These are phyloP conservation scores for Podarcis muralis DNA, from an alignment of 2,113 vertebrate species.

Conservation along the genomic window DNA sequence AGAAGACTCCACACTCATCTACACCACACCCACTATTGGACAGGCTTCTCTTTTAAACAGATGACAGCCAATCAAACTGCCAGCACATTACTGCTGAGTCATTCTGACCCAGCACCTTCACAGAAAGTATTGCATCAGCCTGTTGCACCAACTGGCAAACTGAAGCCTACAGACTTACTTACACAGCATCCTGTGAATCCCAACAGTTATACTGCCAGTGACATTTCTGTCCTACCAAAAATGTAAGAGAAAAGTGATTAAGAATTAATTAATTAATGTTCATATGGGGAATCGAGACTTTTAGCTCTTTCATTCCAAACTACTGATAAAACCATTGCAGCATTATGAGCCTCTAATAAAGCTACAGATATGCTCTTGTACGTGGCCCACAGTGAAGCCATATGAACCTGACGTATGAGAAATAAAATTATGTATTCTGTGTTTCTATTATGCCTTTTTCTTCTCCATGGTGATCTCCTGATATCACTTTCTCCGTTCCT, in stretches of 20 bases:
- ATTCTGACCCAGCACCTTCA: too few species aligned
- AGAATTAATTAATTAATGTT: not conserved
- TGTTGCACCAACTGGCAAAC: too few species aligned
- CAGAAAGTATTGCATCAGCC: too few species aligned
- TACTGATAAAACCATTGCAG: not conserved
- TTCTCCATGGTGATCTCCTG: not conserved
- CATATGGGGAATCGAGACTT: not conserved
- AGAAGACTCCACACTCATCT: too few species aligned
- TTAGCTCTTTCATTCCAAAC: not conserved
- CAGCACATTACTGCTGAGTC: too few species aligned
- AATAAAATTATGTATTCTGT: not conserved
- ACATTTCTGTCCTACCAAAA: not conserved
- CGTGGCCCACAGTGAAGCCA: constrained; percentile 60
- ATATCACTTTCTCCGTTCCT: not conserved
- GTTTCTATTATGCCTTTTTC: not conserved
- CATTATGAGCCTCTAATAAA: not conserved
- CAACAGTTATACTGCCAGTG: too few species aligned
- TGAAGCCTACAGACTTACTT: too few species aligned
- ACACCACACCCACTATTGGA: too few species aligned
- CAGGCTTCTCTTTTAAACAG: too few species aligned
- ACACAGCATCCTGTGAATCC: too few species aligned
- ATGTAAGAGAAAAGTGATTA: not conserved
- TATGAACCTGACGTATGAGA: constrained; percentile 9
- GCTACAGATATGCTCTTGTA: constrained; percentile 13
- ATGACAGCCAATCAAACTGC: too few species aligned